Evolutionary conservation across 2,888 invertebrate genomes (phyloP), one percentile per base, ranked within the genome.

Genomic region (Chloromyia formosa): DNA sequence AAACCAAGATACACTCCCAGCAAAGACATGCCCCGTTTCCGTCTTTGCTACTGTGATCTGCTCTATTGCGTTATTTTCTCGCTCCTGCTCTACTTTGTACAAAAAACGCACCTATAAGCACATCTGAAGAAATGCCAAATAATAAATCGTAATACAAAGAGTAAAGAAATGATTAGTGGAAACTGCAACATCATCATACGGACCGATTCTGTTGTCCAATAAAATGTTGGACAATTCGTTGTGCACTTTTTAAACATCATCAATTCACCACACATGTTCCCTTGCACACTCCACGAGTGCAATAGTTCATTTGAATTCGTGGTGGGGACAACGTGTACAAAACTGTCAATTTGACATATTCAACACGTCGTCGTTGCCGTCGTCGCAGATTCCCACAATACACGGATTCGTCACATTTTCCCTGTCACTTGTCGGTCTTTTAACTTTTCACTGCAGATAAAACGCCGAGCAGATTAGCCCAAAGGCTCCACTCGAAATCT

Each of bases 331-430:
- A 71, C 73, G 72, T 76, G 73, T 76, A 61, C 73, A 68, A 62
- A 20, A 42, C 14, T 72, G 75, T 77, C 75, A 75, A 64, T 68
- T 72, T 75, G 74, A 75, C 75, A 75, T 77, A 74, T 77, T 77
- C 75, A 75, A 75, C 75, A 74, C 75, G 75, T 74, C 75, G 75
- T 75, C 62, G 73, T 42, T 35, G 27, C 27, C 75, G 75, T 74
- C 75, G 75, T 75, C 62, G 73, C 58, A 35, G 35, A 35, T 66
- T 54, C 20, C 60, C 54, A 18, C 16, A 27, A 16, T 45, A 16
- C 49, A 58, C 60, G 61, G 56, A 58, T 75, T 74, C 75, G 71
- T 74, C 74, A 76, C 71, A 76, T 76, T 74, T 74, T 61, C 22
- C 54, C 42, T 68, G 22, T 54, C 68, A 53, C 49, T 66, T 68